A percentile compares a stretch with the other conserved stretches of the same genome.
Evolutionary conservation across 1,140 invertebrate genomes (phyloP).

Genomic region (Leptopilina boulardi): DNA sequence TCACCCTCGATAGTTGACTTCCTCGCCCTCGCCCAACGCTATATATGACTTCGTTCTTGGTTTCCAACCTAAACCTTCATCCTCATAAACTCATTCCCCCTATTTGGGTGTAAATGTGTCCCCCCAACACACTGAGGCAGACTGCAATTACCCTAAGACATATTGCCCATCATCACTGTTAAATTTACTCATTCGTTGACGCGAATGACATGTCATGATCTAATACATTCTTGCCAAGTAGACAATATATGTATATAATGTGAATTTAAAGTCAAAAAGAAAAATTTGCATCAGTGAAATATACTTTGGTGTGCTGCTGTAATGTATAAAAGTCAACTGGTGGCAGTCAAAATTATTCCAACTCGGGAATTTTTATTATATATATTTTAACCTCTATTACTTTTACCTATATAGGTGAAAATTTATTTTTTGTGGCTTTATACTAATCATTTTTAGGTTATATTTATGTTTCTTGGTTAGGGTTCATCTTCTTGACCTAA

Average conservation of each 20-base stretch:
- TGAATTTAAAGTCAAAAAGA: background rate
- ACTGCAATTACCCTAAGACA: conserved; percentile 5
- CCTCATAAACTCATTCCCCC: background rate
- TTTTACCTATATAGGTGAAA: too few species aligned
- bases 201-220: background rate
- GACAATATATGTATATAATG: background rate
- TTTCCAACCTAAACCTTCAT: background rate
- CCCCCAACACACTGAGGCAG: background rate
- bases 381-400: too few species aligned
- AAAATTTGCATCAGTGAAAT: too few species aligned
- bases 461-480: too few species aligned
- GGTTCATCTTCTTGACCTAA: too few species aligned
- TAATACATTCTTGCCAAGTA: background rate
- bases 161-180: conserved; percentile 9
- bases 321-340: too few species aligned
- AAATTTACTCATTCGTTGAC: conserved; percentile 5
- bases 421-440: too few species aligned
- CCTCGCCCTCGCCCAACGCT: background rate
- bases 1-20: conserved; percentile 1
- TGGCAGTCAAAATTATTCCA: too few species aligned
- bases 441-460: too few species aligned
- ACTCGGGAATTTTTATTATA: too few species aligned
- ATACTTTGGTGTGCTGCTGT: too few species aligned
- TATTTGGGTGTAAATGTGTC: background rate
- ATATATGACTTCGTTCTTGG: background rate